Conservation (phyloP, 2,797 vertebrate genomes). For the Neostethus bicornis region DNA sequence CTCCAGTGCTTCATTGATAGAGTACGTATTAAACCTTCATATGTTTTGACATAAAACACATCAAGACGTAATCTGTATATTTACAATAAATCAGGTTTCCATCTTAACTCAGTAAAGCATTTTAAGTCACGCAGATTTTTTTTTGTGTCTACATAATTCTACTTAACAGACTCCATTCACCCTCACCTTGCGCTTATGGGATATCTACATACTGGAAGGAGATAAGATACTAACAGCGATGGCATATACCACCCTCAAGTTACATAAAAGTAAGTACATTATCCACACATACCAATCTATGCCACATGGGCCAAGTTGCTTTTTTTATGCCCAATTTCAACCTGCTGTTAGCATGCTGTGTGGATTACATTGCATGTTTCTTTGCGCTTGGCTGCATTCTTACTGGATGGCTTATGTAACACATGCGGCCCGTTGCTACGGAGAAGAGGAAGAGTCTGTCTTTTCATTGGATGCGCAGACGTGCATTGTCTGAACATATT, state of each 20-base stretch:
- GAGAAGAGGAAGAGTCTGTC: constrained; percentile 56
- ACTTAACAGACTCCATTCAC: constrained; percentile 86
- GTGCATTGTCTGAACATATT: constrained; percentile 20
- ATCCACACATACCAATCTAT: background rate
- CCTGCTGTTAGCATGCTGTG: constrained; percentile 39
- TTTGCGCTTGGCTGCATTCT: constrained; percentile 54
- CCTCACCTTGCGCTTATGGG: constrained; percentile 87
- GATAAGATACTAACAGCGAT: constrained; percentile 83
- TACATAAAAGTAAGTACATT: constrained; percentile 88
- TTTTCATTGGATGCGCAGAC: constrained; percentile 57
- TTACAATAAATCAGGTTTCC: background rate
- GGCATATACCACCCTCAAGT: constrained; percentile 86
- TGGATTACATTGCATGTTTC: constrained; percentile 42
- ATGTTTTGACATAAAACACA: constrained; percentile 5
- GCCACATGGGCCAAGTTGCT: constrained; percentile 21
- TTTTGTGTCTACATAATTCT: constrained; percentile 28
- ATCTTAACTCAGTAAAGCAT: background rate
- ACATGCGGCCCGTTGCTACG: constrained; percentile 63
- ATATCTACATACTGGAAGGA: constrained; percentile 88
- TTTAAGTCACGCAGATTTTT: constrained; percentile 25
- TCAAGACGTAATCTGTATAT: background rate
- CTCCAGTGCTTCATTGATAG: constrained; percentile 94
- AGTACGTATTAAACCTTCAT: constrained; percentile 77
- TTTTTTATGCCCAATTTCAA: constrained; percentile 24
- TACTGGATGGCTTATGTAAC: constrained; percentile 68